Evolutionary conservation across 2,888 invertebrate species (phyloP).

Genomic region (Amphimallon solstitiale): DNA sequence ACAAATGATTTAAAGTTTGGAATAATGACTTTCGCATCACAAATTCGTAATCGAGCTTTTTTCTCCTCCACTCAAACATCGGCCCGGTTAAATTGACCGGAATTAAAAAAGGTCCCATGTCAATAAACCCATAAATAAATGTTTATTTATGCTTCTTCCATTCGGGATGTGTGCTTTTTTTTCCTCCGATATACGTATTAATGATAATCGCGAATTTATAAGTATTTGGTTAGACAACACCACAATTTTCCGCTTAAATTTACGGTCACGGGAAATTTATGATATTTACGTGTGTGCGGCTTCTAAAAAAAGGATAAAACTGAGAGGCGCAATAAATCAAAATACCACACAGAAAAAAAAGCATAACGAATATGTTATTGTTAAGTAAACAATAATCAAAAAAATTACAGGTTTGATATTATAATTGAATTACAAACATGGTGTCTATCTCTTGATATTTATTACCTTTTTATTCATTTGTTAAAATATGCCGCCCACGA

Average conservation of each 20-base stretch:
- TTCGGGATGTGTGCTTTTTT: no score
- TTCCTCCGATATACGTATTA: not conserved
- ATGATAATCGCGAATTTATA: conserved; percentile 11
- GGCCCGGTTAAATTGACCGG: not conserved
- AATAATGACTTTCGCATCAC: no score
- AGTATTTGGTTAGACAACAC: conserved; percentile 2
- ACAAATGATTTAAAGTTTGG: no score
- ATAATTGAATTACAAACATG: conserved; percentile 30
- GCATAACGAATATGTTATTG: conserved; percentile 2
- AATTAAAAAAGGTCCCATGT: not conserved
- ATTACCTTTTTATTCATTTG: conserved; percentile 30
- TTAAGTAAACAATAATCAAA: conserved; percentile 30
- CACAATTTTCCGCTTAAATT: conserved; percentile 10
- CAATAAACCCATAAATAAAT: conserved; percentile 6
- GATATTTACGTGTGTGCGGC: not conserved
- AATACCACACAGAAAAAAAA: not conserved
- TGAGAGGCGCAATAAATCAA: not conserved
- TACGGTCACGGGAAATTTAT: not conserved
- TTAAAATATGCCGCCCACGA: conserved; percentile 20
- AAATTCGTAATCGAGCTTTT: no score
- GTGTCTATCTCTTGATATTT: conserved; percentile 20
- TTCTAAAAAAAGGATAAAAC: not conserved
- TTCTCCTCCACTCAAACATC: no score
- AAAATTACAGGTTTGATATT: conserved; percentile 32
- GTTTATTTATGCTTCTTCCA: conserved; percentile 2